A percentile compares a stretch with the other conserved stretches of the same genome.
Conservation (phyloP, 2,797 vertebrate species). For the Argya squamiceps region DNA sequence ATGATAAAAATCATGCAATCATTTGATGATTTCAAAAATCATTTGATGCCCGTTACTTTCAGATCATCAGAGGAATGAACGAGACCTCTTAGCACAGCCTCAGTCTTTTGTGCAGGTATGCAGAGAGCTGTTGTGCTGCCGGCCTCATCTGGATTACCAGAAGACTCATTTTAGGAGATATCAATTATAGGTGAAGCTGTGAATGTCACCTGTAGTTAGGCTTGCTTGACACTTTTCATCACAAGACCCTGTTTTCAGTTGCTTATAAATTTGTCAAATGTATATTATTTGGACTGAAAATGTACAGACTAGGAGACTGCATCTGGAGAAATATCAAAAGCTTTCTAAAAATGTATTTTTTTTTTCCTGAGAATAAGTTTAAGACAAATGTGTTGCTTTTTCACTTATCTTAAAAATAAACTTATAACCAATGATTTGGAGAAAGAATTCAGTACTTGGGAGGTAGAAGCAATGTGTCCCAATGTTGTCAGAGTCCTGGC, state of each 20-base stretch:
- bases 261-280: background rate
- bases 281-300: background rate
- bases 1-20: background rate
- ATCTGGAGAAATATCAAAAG: background rate
- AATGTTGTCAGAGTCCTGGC: background rate
- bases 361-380: background rate
- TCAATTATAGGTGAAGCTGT: background rate
- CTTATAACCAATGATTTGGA: background rate
- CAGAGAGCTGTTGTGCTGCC: background rate
- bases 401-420: background rate
- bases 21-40: no score
- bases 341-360: background rate
- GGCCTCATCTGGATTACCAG: background rate
- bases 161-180: background rate
- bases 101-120: background rate
- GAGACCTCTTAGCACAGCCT: background rate
- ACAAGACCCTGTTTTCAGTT: background rate
- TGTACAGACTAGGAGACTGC: background rate
- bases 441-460: background rate
- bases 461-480: background rate
- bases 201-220: background rate
- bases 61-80: background rate
- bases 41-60: conserved; percentile 14
- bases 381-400: background rate
- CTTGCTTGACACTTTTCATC: background rate